Percentiles rank a stretch among this genome's conserved stretches.
phyloP scores from a whole-genome alignment of 2,888 invertebrate species.

The Sarcophaga carnaria region DNA sequence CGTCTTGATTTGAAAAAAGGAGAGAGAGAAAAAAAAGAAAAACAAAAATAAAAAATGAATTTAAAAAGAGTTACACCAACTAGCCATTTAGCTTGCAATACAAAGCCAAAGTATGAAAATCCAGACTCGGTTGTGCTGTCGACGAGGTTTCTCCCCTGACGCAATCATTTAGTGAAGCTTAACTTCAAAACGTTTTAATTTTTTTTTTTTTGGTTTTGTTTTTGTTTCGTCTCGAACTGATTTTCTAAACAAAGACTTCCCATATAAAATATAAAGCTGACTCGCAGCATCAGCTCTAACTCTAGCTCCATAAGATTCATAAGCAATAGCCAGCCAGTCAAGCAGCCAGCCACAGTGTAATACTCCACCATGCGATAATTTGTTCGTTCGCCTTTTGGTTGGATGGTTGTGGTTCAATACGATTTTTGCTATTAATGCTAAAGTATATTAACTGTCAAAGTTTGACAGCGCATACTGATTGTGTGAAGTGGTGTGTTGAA shows the following conservation, averaged over 20 bases:
- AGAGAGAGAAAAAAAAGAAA: slow-evolving; percentile 24
- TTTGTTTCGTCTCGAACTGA: slow-evolving; percentile 26
- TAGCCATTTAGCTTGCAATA: not conserved
- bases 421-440: slow-evolving; percentile 71
- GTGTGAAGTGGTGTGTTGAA: slow-evolving; percentile 70
- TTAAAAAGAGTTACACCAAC: slow-evolving; percentile 30
- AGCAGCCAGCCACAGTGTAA: slow-evolving; percentile 31
- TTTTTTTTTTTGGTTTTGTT: slow-evolving; percentile 7
- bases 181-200: slow-evolving; percentile 56
- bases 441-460: slow-evolving; percentile 74
- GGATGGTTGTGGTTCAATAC: slow-evolving; percentile 3
- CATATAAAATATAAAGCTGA: slow-evolving; percentile 12
- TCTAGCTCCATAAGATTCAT: slow-evolving; percentile 24
- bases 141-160: slow-evolving; percentile 70
- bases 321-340: slow-evolving; percentile 21
- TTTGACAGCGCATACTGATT: slow-evolving; percentile 75
- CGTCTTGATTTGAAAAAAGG: slow-evolving; percentile 64
- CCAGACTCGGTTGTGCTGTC: slow-evolving; percentile 50
- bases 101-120: slow-evolving; percentile 41
- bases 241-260: not conserved
- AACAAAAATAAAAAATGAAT: slow-evolving; percentile 35
- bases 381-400: slow-evolving; percentile 3
- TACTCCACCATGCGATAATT: slow-evolving; percentile 2
- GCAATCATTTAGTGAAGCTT: slow-evolving; percentile 73
- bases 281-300: slow-evolving; percentile 37